Base-by-base conservation (phyloP, 37 sponge, comb jelly and placozoan species). In the Ephydatia muelleri region DNA sequence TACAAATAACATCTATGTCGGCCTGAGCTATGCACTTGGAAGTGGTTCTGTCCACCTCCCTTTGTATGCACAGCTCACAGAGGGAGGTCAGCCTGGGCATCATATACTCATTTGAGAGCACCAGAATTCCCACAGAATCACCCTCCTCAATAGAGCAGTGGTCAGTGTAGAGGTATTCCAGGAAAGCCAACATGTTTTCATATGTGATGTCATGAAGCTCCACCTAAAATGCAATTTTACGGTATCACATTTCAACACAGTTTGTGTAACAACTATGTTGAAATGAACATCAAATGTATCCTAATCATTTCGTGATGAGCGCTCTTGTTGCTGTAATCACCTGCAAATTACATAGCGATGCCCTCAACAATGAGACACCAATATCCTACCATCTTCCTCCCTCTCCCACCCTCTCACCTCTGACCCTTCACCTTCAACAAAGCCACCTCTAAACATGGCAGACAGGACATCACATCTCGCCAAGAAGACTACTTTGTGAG, bases 91-190 rank as follows among this genome's bases (percentile, higher is more conserved):
- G 93, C 34, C 97, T 80, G n/a, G 88, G 68, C 84, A 92, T 25
- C 23, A 83, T 75, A 71, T 91, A 97, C 80, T 83, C 84, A 76
- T 97, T 97, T 70, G 97, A 84, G 32, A 94, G 77, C 33, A 78
- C 86, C 76, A 96, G 79, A 12, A 96, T 85, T 1, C 91, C 92
- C 11, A 92, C 25, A 6, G 87, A 78, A 82, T 96, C 97, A 0
- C 84, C 78, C 31, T 93, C 86, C 68, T 91, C 97, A 49, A 95
- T 92, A 23, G n/a, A n/a, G n/a, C n/a, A n/a, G n/a, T n/a, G n/a
- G n/a, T n/a, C 95, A 49, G 92, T 89, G 89, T 96, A 96, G 43
- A 96, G 83, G 77, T 94, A 96, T 68, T 96, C 92, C 64, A 96
- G 86, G 36, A 92, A 78, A 26, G 92, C 94, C 32, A 94, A 70